A percentile compares a stretch with the other conserved stretches of the same genome.
phyloP scores from a whole-genome alignment of 2,797 vertebrate species.

The Psittacula echo region DNA sequence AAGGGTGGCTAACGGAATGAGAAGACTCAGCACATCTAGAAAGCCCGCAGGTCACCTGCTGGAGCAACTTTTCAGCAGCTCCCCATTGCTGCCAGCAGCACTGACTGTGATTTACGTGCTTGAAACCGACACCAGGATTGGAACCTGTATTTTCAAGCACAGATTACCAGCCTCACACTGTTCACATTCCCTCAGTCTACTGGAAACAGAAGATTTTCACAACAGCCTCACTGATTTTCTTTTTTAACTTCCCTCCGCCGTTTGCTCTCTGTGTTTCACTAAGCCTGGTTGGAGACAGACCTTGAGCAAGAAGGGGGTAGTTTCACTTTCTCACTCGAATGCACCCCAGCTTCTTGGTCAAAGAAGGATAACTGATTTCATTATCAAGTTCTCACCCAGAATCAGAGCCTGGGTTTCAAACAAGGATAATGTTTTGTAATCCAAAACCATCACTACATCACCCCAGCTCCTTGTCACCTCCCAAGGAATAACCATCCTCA shows the following conservation, averaged over 20 bases:
- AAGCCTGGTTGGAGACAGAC: not conserved
- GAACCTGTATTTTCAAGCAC: not conserved
- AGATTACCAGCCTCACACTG: not conserved
- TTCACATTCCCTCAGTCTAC: not conserved
- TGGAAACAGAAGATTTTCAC: not conserved
- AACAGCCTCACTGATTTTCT: not conserved
- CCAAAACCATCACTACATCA: not conserved
- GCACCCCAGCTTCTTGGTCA: not conserved
- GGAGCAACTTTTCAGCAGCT: conserved; percentile 14
- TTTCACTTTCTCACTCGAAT: not conserved
- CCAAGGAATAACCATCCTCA: not conserved
- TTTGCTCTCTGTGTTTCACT: not conserved
- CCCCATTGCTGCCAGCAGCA: rapidly evolving
- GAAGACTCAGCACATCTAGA: not conserved
- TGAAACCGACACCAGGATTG: not conserved
- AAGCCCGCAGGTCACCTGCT: not conserved
- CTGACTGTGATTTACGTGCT: not conserved
- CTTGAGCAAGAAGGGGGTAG: not conserved
- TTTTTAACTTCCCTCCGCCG: rapidly evolving
- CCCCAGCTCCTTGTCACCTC: not conserved
- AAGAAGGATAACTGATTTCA: not conserved
- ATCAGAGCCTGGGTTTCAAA: not conserved
- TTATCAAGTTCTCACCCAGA: not conserved
- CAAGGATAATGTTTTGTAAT: not conserved
- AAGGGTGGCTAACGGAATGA: not conserved